Conservation (phyloP, 2,113 vertebrate genomes). For the Burhinus bistriatus region DNA sequence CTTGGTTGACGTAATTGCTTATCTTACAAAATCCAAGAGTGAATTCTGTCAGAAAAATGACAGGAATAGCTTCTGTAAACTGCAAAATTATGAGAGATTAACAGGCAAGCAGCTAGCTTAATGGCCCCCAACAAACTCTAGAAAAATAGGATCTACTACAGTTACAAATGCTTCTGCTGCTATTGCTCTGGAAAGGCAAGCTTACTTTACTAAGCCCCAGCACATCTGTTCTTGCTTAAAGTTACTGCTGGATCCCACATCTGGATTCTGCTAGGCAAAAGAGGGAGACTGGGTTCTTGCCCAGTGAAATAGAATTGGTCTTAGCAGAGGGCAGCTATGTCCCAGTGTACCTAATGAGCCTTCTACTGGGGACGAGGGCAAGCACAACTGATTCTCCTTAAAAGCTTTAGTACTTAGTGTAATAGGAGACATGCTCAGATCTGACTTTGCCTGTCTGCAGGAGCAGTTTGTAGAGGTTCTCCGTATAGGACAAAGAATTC, state of each 20-base stretch:
- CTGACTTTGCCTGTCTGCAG: neutral
- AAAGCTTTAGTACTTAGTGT: neutral
- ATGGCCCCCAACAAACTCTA: neutral
- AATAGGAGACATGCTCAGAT: neutral
- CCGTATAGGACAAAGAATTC: neutral
- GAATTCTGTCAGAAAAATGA: neutral
- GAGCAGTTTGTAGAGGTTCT: neutral
- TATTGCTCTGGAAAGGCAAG: neutral
- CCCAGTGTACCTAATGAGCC: neutral
- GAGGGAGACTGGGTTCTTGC: neutral
- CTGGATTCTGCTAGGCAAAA: constrained; percentile 24
- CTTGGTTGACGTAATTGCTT: neutral
- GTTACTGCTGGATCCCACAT: constrained; percentile 24
- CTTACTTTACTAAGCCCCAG: neutral
- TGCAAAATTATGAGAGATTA: neutral
- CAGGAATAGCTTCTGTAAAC: neutral
- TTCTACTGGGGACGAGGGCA: neutral
- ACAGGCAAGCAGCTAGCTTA: neutral
- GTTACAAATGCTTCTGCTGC: neutral
- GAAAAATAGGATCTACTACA: neutral
- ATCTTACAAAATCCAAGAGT: neutral
- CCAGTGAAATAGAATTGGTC: constrained; percentile 1
- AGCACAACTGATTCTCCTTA: neutral
- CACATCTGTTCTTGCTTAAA: constrained; percentile 53
- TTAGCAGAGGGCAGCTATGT: neutral